phyloP scores from a whole-genome alignment of 1,140 invertebrate species.

The Berghia stephanieae region DNA sequence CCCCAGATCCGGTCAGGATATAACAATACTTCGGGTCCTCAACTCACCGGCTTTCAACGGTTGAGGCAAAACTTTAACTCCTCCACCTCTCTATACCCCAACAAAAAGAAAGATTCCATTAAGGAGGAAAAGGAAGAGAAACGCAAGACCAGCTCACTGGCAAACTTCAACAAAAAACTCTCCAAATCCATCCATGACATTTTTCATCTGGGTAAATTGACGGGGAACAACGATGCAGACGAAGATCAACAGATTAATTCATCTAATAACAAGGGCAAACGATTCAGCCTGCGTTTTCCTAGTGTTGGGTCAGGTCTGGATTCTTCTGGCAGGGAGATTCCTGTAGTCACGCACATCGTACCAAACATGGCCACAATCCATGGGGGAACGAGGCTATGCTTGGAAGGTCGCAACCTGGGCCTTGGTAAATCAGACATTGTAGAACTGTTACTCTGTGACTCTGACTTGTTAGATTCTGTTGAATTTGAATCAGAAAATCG shows the following conservation, averaged over 20 bases:
- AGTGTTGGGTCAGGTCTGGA: conserved; percentile 49
- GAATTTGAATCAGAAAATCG: conserved; percentile 58
- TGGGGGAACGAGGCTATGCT: conserved; percentile 53
- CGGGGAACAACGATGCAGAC: conserved; percentile 40
- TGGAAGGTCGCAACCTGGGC: conserved; percentile 58
- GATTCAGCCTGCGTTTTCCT: conserved; percentile 32
- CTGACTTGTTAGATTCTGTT: conserved; percentile 55
- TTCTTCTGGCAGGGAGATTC: conserved; percentile 39
- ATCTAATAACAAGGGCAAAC: conserved; percentile 20
- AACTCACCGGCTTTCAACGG: conserved; percentile 45
- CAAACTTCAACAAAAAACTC: conserved; percentile 58
- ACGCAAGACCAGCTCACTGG: conserved; percentile 40
- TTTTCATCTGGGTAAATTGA: conserved; percentile 45
- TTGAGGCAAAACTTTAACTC: conserved; percentile 42
- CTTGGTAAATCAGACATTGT: conserved; percentile 57
- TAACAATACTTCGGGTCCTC: conserved; percentile 4
- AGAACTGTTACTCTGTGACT: conserved; percentile 55
- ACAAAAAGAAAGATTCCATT: conserved; percentile 36
- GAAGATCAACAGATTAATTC: conserved; percentile 19
- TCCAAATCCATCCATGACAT: conserved; percentile 60
- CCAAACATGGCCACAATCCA: conserved; percentile 53
- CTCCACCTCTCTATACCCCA: conserved; percentile 17
- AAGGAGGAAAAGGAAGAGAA: conserved; percentile 42
- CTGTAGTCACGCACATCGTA: conserved; percentile 52
- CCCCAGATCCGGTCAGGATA: conserved; percentile 38